Evolutionary conservation across 2,797 vertebrate species (phyloP), one percentile per base, ranked within the genome.

Genomic region (Diplodus sargus): DNA sequence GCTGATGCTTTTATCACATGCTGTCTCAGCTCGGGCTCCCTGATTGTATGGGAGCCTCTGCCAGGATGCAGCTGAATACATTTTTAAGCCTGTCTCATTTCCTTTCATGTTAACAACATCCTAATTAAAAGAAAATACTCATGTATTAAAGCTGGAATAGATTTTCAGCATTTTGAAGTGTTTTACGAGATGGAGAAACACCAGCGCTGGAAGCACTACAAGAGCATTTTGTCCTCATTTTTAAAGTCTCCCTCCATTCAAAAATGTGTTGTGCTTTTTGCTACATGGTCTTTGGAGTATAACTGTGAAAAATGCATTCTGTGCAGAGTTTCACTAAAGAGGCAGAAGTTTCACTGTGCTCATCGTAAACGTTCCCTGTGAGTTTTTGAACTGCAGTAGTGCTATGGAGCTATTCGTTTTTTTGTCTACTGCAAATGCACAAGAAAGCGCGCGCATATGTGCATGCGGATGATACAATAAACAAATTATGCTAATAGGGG

Each of bases 1-100:
- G 76, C 64, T 76, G 83, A 79, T 62, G 86, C 88, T 87, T 86
- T 88, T 83, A 90, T 78, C 86, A 73, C 75, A 83, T 23, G 71
- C 47, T 77, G 74, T 75, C 75, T 82, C 61, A 53, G 70, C 76
- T 72, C 18, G 47, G 67, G 51, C 43, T 69, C 64, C 0, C 67
- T 86, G 76, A 84, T 76, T 86, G 69, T 64, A 58, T 1, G 20
- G 54, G 67, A 43, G 74, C 63, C 53, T 74, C 47, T 72, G 77
- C 81, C 74, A 79, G 64, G 67, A 54, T 3, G 2, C 51, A 45
- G 67, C 22, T 51, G 58, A 68, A 54, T 12, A 43, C 34, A 56
- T 39, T 45, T 68, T 47, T 52, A 82, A 75, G 51, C n/a, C 78
- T 11, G 57, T 80, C 49, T 79, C 4, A 49, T 59, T 82, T 66